A percentile compares a stretch with the other conserved stretches of the same genome.
phyloP scores from a whole-genome alignment of 2,113 vertebrate species.

The Microcebus murinus region DNA sequence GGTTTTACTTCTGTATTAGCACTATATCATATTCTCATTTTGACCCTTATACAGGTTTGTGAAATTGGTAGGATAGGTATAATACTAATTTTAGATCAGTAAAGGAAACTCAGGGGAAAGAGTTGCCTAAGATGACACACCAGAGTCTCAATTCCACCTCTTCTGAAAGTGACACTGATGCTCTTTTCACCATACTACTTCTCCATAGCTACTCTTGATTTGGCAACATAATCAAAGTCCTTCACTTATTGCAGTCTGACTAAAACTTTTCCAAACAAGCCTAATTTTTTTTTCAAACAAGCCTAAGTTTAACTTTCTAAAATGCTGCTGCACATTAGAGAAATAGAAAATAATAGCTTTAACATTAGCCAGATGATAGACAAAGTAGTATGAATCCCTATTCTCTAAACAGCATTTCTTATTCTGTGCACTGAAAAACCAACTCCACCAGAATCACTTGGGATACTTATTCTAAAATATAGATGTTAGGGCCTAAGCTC shows the following conservation, averaged over 20 bases:
- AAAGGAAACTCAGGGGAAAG: not conserved
- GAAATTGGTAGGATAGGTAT: not conserved
- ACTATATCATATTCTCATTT: not conserved
- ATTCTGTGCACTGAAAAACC: slow-evolving; percentile 33
- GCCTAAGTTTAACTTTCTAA: slow-evolving; percentile 50
- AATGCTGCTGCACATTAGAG: not conserved
- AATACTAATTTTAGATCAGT: slow-evolving; percentile 21
- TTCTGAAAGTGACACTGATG: not conserved
- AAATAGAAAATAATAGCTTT: not conserved
- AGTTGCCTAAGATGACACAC: slow-evolving; percentile 1
- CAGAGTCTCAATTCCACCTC: not conserved
- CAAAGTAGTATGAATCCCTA: not conserved
- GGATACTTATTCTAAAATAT: slow-evolving; percentile 36
- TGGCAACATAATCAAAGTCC: slow-evolving; percentile 8
- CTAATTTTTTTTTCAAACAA: slow-evolving; percentile 48
- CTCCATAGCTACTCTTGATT: slow-evolving; percentile 8
- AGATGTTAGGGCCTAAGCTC: not conserved
- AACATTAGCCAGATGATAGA: not conserved
- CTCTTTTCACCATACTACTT: slow-evolving; percentile 10
- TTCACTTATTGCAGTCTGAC: not conserved
- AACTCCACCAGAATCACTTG: not conserved
- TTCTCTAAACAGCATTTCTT: slow-evolving; percentile 26
- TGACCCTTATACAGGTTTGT: not conserved
- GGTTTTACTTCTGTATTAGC: slow-evolving; percentile 19
- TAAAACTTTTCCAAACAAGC: slow-evolving; percentile 38